Evolutionary conservation across 2,888 invertebrate genomes (phyloP).

Genomic region (Timandra comae): DNA sequence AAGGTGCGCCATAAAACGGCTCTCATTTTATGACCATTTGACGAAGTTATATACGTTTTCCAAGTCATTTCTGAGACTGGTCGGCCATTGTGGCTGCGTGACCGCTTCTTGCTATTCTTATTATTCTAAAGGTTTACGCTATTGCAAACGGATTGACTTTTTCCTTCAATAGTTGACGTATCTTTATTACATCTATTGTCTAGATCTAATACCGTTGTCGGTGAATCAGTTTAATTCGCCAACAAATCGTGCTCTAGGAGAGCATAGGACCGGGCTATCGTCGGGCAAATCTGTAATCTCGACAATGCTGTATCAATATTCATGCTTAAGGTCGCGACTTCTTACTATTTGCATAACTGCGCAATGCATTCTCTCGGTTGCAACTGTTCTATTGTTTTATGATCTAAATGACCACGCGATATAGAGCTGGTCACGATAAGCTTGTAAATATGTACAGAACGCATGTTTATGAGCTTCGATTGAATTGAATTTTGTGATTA

Average conservation of each 20-base stretch:
- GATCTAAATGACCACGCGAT: constrained; percentile 74
- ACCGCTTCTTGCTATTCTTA: constrained; percentile 51
- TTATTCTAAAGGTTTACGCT: constrained; percentile 45
- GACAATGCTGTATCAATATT: constrained; percentile 74
- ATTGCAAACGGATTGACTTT: constrained; percentile 33
- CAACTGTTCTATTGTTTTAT: constrained; percentile 76
- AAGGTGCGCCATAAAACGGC: constrained; percentile 71
- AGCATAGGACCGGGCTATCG: constrained; percentile 60
- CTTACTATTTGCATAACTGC: constrained; percentile 71
- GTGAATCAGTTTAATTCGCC: constrained; percentile 62
- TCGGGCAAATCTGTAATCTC: constrained; percentile 62
- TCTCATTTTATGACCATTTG: constrained; percentile 72
- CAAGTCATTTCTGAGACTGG: constrained; percentile 61
- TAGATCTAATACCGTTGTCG: constrained; percentile 43
- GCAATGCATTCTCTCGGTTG: constrained; percentile 65
- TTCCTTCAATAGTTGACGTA: constrained; percentile 27
- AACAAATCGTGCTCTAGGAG: constrained; percentile 61
- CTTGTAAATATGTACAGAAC: constrained; percentile 53
- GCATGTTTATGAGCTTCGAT: constrained; percentile 37
- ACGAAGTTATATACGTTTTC: constrained; percentile 71
- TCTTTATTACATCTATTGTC: constrained; percentile 28
- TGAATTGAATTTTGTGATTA: constrained; percentile 15
- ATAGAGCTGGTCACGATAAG: constrained; percentile 67
- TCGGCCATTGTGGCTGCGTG: constrained; percentile 62
- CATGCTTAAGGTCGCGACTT: constrained; percentile 73